Base-by-base conservation (phyloP, 2,797 vertebrate species). In the Neopelma chrysocephalum region DNA sequence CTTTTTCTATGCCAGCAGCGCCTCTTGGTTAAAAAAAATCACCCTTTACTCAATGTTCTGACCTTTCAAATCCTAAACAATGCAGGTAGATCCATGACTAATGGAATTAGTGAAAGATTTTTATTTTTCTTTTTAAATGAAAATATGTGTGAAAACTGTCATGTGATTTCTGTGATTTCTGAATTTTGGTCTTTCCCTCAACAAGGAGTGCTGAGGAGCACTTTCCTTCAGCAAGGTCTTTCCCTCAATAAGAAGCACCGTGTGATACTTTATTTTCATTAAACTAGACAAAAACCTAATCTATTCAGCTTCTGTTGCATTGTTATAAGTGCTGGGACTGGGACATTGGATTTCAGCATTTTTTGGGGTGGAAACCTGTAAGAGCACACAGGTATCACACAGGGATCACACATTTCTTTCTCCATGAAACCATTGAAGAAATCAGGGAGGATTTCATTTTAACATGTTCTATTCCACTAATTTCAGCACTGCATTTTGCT, bases 361-460 rank as follows among this genome's bases (percentile, higher is more conserved):
- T 51, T 54, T 3, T 45, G 3, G 0, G 1, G 3, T 3, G 12
- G 9, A 45, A 80, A 13, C 10, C 12, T 8, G 5, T 36, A 14
- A 36, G 23, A 17, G 9, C 40, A 50, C 34, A 34, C 6, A 42
- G 20, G 9, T 27, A 20, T 27, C 58, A 19, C 3, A 6, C 1
- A 58, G 8, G 15, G n/a, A 65, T 62, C 20, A 20, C 0, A 5
- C 29, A 22, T 64, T 42, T 42, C 18, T 15, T 45, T 14, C 53
- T 73, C 38, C 7, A 14, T 18, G n/a, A 56, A 76, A 18, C 4
- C 66, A 18, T 4, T 47, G 62, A 29, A 32, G 4, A 1, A 2
- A 5, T 11, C 34, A 36, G 38, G 69, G 12, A 13, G 2, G 1
- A 43, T 65, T 89, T 78, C 1, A 7, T 32, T 56, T 69, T 13